Percentiles rank a stretch among this genome's conserved stretches.
Conservation (phyloP, 1,140 invertebrate species). For the Drosophila melanica region DNA sequence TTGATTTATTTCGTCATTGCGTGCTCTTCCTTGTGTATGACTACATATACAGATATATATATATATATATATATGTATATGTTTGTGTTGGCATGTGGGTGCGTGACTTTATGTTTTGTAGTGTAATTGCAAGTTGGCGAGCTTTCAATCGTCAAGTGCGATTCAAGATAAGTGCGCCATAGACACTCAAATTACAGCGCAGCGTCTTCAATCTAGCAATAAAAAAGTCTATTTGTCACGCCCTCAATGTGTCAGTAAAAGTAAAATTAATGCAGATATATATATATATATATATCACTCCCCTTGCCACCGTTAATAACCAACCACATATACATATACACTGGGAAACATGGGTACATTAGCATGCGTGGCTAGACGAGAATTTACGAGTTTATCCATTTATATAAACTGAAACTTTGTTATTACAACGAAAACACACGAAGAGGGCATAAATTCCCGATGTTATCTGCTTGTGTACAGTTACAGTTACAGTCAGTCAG, state of each 20-base stretch:
- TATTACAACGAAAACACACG: slow-evolving; percentile 61
- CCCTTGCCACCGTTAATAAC: slow-evolving; percentile 1
- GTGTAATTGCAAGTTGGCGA: slow-evolving; percentile 72
- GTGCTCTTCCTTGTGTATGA: slow-evolving; percentile 28
- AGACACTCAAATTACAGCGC: slow-evolving; percentile 74
- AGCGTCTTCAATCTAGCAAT: slow-evolving; percentile 55
- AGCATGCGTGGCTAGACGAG: slow-evolving; percentile 35
- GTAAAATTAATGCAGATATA: slow-evolving; percentile 10
- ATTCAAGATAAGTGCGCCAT: slow-evolving; percentile 61
- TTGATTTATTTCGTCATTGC: slow-evolving; percentile 81
- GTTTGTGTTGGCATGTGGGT: slow-evolving; percentile 34
- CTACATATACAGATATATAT: background rate
- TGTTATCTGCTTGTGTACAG: slow-evolving; percentile 47
- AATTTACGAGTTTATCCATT: slow-evolving; percentile 56
- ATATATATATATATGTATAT: slow-evolving; percentile 14
- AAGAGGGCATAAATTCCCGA: slow-evolving; percentile 58
- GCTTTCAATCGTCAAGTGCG: slow-evolving; percentile 52
- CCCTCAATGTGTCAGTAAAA: slow-evolving; percentile 32
- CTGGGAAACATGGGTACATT: slow-evolving; percentile 11
- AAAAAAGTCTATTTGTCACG: slow-evolving; percentile 40
- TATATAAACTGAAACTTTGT: slow-evolving; percentile 53
- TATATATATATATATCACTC: slow-evolving; percentile 14
- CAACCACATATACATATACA: slow-evolving; percentile 3
- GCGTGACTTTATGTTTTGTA: slow-evolving; percentile 43
- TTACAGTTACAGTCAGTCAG: slow-evolving; percentile 9